Evolutionary conservation across 2,113 vertebrate species (phyloP), one percentile per base, ranked within the genome.

Genomic region (Ophiodon elongatus): DNA sequence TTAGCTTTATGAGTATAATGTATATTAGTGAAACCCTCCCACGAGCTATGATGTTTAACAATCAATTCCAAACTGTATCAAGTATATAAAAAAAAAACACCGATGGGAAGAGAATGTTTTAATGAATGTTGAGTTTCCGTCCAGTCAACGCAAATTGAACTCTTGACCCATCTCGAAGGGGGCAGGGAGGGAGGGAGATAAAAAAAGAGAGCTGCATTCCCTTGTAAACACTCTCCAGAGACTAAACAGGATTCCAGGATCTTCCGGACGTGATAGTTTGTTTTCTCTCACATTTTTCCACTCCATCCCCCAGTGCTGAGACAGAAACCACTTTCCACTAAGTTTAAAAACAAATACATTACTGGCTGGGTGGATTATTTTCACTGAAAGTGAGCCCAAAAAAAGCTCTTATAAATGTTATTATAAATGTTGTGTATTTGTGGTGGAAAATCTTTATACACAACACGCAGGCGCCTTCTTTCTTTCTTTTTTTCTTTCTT

Each of bases 211-310:
- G 68, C 73, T 67, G 50, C 83, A 56, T 84, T 86, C 72, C 69
- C 31, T 33, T 33, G 47, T 66, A 80, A 86, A 89, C 83, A 75
- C 27, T 83, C 90, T 43, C 80, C 2, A 21, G 80, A 85, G 85
- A 85, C 15, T 74, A 91, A 92, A 91, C 89, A 91, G 91, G 82
- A 93, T 81, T 62, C 62, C 50, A 80, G 64, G 41, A 11, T 70
- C 86, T 86, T 92, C 85, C 81, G 33, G 77, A 13, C 8, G 3
- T n/a, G 31, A 69, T 60, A 8, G 76, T 89, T 87, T 88, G 67
- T 88, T 91, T 94, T 88, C 35, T 64, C n/a, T 67, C 10, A 54
- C 74, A 86, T 81, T 80, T 82, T 84, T 76, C 77, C 82, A 23
- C 45, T 50, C 5, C 15, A 9, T 65, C 52, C 59, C 59, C 27